Conservation (phyloP, 2,888 invertebrate genomes). For the Synanthedon andrenaeformis region DNA sequence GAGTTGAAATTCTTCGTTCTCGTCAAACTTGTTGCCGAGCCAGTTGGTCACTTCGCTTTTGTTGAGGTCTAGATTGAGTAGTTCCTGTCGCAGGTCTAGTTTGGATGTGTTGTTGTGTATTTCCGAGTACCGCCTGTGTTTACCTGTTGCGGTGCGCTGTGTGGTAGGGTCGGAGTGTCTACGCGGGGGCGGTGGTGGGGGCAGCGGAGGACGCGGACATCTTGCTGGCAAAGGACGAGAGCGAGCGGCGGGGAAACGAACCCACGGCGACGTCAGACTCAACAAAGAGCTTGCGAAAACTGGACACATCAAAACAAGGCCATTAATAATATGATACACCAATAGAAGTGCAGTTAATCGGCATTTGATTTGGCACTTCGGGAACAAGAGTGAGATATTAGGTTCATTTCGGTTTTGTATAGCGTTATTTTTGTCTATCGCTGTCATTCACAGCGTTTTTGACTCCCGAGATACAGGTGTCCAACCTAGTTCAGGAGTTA, state of each 20-base stretch:
- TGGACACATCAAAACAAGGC: constrained; percentile 27
- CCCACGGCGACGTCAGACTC: constrained; percentile 79
- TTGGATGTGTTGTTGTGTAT: constrained; percentile 20
- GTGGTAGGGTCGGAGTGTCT: constrained; percentile 38
- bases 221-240: constrained; percentile 80
- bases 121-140: constrained; percentile 28
- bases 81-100: constrained; percentile 49
- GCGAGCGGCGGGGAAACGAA: constrained; percentile 83
- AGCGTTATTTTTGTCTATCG: no score
- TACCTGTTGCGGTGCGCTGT: constrained; percentile 10
- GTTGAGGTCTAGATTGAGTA: constrained; percentile 37
- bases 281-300: constrained; percentile 91
- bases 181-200: constrained; percentile 42
- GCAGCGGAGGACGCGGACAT: constrained; percentile 71
- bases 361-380: no score
- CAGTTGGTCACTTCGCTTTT: constrained; percentile 41
- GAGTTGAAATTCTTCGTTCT: constrained; percentile 20
- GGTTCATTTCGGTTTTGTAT: no score
- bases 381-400: no score
- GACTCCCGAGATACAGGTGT: no score
- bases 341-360: no score
- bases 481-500: no score
- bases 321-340: no score
- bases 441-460: no score
- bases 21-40: constrained; percentile 45